Evolutionary conservation across 2,888 invertebrate species (phyloP).

Genomic region (Mantis religiosa): DNA sequence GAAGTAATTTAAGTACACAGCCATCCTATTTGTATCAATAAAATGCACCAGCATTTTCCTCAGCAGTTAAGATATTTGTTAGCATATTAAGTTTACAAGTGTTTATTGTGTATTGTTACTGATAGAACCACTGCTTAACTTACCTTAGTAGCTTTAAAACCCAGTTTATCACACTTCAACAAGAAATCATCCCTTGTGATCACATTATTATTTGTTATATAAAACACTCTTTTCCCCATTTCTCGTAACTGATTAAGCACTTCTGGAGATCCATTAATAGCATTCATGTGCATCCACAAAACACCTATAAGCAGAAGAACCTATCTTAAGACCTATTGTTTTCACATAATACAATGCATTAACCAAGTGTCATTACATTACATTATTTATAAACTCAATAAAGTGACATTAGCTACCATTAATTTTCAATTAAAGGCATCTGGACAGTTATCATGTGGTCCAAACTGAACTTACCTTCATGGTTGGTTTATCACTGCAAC

Average conservation of each 20-base stretch:
- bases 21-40: too few relatives aligned
- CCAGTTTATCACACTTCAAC: slow-evolving; percentile 67
- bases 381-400: background rate
- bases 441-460: too few relatives aligned
- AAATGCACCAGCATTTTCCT: too few relatives aligned
- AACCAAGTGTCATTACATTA: background rate
- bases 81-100: too few relatives aligned
- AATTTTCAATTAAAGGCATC: too few relatives aligned
- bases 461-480: too few relatives aligned
- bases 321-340: background rate
- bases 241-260: slow-evolving; percentile 64
- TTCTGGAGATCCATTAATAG: slow-evolving; percentile 64
- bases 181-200: slow-evolving; percentile 74
- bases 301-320: slow-evolving; percentile 55
- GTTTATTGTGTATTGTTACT: too few relatives aligned
- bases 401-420: too few relatives aligned
- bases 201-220: slow-evolving; percentile 88
- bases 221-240: slow-evolving; percentile 76
- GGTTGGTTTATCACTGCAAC: too few relatives aligned
- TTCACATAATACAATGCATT: background rate
- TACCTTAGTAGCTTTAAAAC: slow-evolving; percentile 60
- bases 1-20: too few relatives aligned
- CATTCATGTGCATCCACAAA: slow-evolving; percentile 70
- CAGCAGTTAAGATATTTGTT: too few relatives aligned
- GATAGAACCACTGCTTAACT: background rate